Percentiles rank a stretch among this genome's conserved stretches.
These are phyloP conservation scores for Calosoma granatense DNA, from an alignment of 1,140 invertebrate genomes.

Conservation along the genomic window DNA sequence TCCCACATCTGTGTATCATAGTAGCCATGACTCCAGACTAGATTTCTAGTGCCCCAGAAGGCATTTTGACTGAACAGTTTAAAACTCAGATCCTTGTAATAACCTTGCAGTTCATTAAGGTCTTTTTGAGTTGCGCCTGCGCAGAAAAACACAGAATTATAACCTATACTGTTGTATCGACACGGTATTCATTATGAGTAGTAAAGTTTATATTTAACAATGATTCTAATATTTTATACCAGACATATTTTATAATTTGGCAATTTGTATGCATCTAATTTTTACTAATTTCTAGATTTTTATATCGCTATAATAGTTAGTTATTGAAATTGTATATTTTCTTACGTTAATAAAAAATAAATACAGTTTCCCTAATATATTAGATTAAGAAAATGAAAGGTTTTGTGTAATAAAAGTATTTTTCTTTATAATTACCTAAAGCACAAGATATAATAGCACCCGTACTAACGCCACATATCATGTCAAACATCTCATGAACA, in stretches of 20 bases:
- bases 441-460: conserved; percentile 66
- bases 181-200: no score
- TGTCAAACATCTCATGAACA: conserved; percentile 72
- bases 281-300: no score
- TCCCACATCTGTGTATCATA: conserved; percentile 85
- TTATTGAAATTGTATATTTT: no score
- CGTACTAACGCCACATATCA: conserved; percentile 86
- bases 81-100: conserved; percentile 59
- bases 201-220: not conserved
- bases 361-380: no score
- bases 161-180: not conserved
- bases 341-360: no score
- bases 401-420: conserved; percentile 7
- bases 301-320: no score
- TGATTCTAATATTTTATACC: conserved; percentile 15
- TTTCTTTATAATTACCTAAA: conserved; percentile 41
- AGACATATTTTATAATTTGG: conserved; percentile 7
- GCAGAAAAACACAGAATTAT: conserved; percentile 16
- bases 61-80: conserved; percentile 63
- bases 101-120: conserved; percentile 49
- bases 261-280: no score
- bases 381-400: conserved; percentile 2
- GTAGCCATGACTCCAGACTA: conserved; percentile 81
- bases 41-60: conserved; percentile 61
- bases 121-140: conserved; percentile 42